phyloP scores from a whole-genome alignment of 2,113 vertebrate species.

The Nansenia antarctica region DNA sequence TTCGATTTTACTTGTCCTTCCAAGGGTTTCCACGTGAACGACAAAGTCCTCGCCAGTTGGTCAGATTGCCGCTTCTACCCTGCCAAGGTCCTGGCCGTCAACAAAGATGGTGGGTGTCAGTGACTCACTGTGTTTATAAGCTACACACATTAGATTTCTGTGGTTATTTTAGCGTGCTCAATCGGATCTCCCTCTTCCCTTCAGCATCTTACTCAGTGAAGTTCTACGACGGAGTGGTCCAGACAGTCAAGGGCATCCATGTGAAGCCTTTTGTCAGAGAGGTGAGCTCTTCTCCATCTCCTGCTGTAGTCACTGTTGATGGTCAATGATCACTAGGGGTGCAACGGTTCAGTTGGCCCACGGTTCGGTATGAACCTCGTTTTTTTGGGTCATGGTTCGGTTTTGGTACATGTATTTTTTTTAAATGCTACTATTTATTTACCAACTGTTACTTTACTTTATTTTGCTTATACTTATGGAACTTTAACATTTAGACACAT shows the following conservation, averaged over 20 bases:
- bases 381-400: background rate
- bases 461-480: too few species aligned
- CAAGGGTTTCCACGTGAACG: constrained; percentile 92
- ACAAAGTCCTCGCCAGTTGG: constrained; percentile 96
- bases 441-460: too few species aligned
- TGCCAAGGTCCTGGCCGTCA: constrained; percentile 91
- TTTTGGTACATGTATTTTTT: too few species aligned
- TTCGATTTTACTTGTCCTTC: constrained; percentile 14
- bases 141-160: background rate
- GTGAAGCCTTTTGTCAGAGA: constrained; percentile 90
- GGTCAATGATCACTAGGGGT: too few species aligned
- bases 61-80: constrained; percentile 98
- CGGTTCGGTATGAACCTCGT: too few species aligned
- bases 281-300: constrained; percentile 63
- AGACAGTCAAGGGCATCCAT: constrained; percentile 96
- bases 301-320: background rate
- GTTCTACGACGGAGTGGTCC: constrained; percentile 96
- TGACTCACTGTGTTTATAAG: background rate
- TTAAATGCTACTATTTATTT: too few species aligned
- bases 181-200: constrained; percentile 1
- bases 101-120: constrained; percentile 90
- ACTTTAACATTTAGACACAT: too few species aligned
- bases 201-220: constrained; percentile 97
- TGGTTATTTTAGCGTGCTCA: background rate
- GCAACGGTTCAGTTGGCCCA: background rate